These are phyloP conservation scores for Himalopsyche kuldschensis DNA, from an alignment of 2,888 invertebrate genomes.

Conservation along the genomic window DNA sequence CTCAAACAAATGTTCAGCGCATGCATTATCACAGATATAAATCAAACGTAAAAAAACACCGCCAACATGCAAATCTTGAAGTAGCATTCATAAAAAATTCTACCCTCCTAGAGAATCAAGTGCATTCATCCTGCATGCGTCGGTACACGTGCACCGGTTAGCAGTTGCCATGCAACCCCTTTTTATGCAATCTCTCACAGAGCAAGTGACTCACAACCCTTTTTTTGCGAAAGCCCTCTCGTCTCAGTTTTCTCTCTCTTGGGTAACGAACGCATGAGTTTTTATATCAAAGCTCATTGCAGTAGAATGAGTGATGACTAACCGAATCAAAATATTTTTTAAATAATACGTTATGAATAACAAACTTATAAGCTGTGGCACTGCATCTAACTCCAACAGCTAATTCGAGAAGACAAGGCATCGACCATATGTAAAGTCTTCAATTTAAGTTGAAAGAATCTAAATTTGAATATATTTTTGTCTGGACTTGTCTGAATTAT, in stretches of 20 bases:
- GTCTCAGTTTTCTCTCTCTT: not conserved
- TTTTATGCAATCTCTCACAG: conserved; percentile 10
- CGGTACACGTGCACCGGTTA: conserved; percentile 25
- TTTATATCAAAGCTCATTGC: not conserved
- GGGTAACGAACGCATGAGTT: not conserved
- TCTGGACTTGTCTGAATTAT: too few relatives aligned
- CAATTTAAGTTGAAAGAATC: too few relatives aligned
- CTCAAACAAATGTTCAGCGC: too few relatives aligned
- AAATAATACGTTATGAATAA: too few relatives aligned
- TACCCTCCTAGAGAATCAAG: conserved; percentile 20
- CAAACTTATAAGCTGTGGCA: too few relatives aligned
- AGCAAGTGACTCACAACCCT: conserved; percentile 37
- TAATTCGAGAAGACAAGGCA: too few relatives aligned
- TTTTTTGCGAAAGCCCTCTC: conserved; percentile 27
- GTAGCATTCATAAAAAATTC: not conserved
- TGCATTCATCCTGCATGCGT: conserved; percentile 24
- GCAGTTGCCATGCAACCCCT: conserved; percentile 20
- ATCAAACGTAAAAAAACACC: not conserved
- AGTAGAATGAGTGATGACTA: not conserved
- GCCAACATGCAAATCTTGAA: not conserved
- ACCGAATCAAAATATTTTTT: too few relatives aligned
- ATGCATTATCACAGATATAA: not conserved
- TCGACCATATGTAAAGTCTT: too few relatives aligned
- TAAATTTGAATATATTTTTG: too few relatives aligned
- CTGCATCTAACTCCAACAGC: too few relatives aligned